A percentile compares a stretch with the other conserved stretches of the same genome.
Conservation (phyloP, 2,888 invertebrate species). For the Troides aeacus region DNA sequence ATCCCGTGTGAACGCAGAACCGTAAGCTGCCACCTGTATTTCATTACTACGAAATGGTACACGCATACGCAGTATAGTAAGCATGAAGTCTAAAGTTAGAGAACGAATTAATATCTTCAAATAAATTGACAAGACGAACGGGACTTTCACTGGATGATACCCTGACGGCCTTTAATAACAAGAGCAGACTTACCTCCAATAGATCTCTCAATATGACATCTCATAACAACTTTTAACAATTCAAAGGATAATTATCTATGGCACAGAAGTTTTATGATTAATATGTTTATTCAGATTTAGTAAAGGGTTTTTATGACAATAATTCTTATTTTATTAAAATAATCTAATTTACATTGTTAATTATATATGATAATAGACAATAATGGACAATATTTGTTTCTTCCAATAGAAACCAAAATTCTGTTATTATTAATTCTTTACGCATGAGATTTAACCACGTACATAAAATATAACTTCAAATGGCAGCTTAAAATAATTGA, state of each 20-base stretch:
- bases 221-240: background rate
- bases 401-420: too few species aligned
- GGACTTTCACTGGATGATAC: too few species aligned
- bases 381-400: too few species aligned
- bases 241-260: background rate
- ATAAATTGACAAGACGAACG: background rate
- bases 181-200: background rate
- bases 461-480: background rate
- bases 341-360: too few species aligned
- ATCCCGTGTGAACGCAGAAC: slow-evolving; percentile 36
- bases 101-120: background rate
- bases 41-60: background rate
- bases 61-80: background rate
- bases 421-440: slow-evolving; percentile 11
- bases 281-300: background rate
- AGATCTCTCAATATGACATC: background rate
- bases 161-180: background rate
- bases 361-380: too few species aligned
- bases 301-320: background rate
- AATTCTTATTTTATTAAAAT: too few species aligned
- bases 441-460: background rate
- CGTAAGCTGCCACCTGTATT: slow-evolving; percentile 22
- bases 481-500: slow-evolving; percentile 18
- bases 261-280: background rate
- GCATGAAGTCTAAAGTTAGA: background rate